Base-by-base conservation (phyloP, 1,140 invertebrate species). In the Agraylea sexmaculata region DNA sequence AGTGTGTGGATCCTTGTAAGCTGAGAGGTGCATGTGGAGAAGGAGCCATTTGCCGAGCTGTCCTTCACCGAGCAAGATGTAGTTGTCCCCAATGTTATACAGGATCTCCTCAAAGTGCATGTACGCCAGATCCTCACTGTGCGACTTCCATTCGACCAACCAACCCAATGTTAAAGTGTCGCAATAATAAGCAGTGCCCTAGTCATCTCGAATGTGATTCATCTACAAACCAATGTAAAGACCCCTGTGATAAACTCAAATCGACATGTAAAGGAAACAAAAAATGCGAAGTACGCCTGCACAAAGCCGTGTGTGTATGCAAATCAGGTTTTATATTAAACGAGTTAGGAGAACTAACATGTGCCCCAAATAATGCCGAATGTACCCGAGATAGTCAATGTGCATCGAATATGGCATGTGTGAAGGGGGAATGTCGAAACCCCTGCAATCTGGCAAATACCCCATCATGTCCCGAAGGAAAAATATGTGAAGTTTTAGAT, bases 1-100 rank as follows among this genome's bases (percentile, higher is more conserved):
- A 75, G 56, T 93, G 89, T 64, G 73, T 85, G 62, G 86, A 92
- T 67, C 88, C 87, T 47, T 93, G 89, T 69, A 79, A 75, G 51
- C 69, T 90, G 50, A 76, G 83, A 49, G 87, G 81, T 49, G 82
- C 82, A 43, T 93, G 88, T 62, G 88, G 89, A 43, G 71, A 80
- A 48, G 89, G 91, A 64, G 87, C 89, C 29, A 68, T 90, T 22
- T 93, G 89, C 60, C 75, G 75, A 50, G 79, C 86, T 28, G 74
- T 88, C 34, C 64, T 82, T 52, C 88, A 91, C 63, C 76, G 77
- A 54, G 78, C 87, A 7, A 74, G 80, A 42, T 91, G 87, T 59
- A 79, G 81, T 20, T 93, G 88, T 57, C 83, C 86, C 23, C 79
- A 84, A 54, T 91, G 87, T 60, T 80, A 87, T 62, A 71, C 82